Evolutionary conservation across 2,113 vertebrate species (phyloP).

Genomic region (Formicarius rufipectus): DNA sequence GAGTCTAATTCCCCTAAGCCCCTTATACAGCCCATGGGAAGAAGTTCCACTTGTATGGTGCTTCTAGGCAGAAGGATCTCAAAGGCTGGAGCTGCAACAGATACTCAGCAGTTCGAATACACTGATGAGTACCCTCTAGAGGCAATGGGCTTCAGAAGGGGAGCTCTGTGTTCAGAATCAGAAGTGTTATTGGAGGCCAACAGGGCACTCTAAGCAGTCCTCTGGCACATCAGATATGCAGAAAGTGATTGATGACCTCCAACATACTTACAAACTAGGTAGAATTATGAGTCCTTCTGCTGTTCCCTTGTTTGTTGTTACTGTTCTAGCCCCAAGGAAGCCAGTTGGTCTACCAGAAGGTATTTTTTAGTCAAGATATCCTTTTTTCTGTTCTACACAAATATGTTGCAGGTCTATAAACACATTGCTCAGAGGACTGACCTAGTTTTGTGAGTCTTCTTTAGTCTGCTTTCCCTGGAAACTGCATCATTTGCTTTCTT

Average conservation of each 20-base stretch:
- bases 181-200: not conserved
- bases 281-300: not conserved
- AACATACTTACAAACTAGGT: not conserved
- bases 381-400: not conserved
- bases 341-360: not conserved
- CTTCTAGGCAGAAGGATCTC: not conserved
- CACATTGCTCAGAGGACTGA: not conserved
- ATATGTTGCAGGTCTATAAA: not conserved
- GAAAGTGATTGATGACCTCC: not conserved
- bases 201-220: not conserved
- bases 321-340: not conserved
- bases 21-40: fast-evolving
- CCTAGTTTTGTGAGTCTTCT: not conserved
- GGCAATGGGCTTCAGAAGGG: fast-evolving
- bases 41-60: not conserved
- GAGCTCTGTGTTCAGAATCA: not conserved
- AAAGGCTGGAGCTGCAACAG: not conserved
- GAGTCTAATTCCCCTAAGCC: not conserved
- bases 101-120: too few relatives aligned
- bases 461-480: not conserved
- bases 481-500: not conserved
- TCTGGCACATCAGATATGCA: not conserved
- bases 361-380: not conserved
- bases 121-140: fast-evolving
- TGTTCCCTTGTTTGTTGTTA: not conserved